Base-by-base conservation (phyloP, 2,113 vertebrate genomes). In the Semicossyphus pulcher region DNA sequence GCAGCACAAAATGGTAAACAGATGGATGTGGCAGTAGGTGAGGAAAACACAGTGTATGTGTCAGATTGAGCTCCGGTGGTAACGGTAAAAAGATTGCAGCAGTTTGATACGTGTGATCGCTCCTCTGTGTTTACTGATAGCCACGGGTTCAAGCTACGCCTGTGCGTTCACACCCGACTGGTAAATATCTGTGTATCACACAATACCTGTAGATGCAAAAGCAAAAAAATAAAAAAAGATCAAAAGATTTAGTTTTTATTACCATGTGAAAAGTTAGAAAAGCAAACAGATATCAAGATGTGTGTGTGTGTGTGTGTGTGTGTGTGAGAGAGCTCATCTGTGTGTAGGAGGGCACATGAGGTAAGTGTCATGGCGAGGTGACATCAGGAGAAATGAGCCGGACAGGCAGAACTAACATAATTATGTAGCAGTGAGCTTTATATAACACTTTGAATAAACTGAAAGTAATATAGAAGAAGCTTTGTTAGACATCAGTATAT, bases 1-100 rank as follows among this genome's bases (percentile, higher is more conserved):
- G 68, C 53, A 58, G 59, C 75, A 78, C 69, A 47, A 76, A 83
- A 62, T 76, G 49, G 72, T 69, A 88, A 88, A 80, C 86, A 88
- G 86, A 89, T 71, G 80, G 74, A 86, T 54, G 61, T 67, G 73
- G 78, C 80, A 80, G 75, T 59, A 69, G 69, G 72, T 83, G 78
- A 84, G 60, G 21, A 54, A 66, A 72, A 83, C 59, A 62, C 41
- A 34, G 37, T 49, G 29, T 52, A 48, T 72, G 41, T 70, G 71
- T 76, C 72, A 77, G 44, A 74, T 67, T 56, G 57, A 51, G 83
- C 87, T 87, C 28, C 84, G 67, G 86, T 89, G 80, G 80, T 72
- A 79, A 91, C 78, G 71, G 76, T 47, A 44, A 72, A 64, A 71
- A 69, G 52, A 75, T 60, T 61, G 62, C 60, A 80, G 54, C 67